A percentile compares a stretch with the other conserved stretches of the same genome.
Conservation (phyloP, 2,797 vertebrate genomes). For the Anguilla obscura region DNA sequence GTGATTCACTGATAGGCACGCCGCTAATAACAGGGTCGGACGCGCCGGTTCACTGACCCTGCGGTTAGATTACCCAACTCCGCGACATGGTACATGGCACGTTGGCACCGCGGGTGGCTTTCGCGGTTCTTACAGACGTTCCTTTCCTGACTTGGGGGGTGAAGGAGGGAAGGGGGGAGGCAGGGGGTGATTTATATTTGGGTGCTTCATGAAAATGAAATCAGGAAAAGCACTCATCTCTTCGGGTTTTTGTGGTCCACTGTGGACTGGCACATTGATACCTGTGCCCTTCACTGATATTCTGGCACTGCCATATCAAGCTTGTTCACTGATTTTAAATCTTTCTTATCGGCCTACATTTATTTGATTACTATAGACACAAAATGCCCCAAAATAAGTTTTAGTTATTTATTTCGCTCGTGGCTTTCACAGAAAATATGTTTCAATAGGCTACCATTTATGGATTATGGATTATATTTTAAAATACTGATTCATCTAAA, state of each 20-base stretch:
- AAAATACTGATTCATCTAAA: neutral
- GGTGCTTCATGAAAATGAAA: neutral
- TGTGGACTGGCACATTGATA: neutral
- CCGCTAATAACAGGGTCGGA: slow-evolving; percentile 47
- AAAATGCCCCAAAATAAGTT: neutral
- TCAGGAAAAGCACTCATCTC: neutral
- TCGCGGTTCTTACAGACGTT: neutral
- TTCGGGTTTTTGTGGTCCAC: neutral
- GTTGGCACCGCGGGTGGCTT: neutral
- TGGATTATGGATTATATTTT: neutral
- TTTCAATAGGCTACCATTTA: neutral
- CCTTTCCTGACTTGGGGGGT: neutral
- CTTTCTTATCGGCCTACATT: neutral
- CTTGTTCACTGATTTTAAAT: neutral
- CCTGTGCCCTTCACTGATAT: neutral
- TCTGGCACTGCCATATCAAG: neutral
- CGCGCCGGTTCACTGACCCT: neutral
- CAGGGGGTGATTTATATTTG: neutral
- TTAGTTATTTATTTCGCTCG: neutral
- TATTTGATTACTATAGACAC: neutral
- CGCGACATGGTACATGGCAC: neutral
- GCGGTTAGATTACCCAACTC: slow-evolving; percentile 14
- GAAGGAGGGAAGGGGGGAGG: neutral
- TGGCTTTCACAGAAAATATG: neutral
- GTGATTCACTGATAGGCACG: slow-evolving; percentile 42